Conservation (phyloP, 2,113 vertebrate genomes). For the Mesoclemmys tuberculata region DNA sequence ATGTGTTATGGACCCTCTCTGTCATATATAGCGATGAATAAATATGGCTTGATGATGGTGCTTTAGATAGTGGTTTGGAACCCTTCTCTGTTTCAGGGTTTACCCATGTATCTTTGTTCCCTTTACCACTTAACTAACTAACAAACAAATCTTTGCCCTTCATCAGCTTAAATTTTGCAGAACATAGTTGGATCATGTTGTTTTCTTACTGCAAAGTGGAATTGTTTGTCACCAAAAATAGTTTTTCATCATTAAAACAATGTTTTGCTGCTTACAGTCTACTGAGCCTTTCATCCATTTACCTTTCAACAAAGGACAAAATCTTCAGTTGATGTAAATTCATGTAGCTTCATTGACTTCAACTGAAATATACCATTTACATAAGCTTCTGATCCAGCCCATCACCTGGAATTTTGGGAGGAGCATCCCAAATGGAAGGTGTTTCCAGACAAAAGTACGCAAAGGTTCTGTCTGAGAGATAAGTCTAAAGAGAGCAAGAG, state of each 20-base stretch:
- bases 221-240: not conserved
- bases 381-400: not conserved
- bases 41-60: not conserved
- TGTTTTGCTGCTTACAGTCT: not conserved
- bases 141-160: not conserved
- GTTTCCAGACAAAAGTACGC: not conserved
- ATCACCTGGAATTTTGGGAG: not conserved
- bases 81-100: not conserved
- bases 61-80: not conserved
- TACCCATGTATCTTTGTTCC: not conserved
- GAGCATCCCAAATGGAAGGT: not conserved
- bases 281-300: not conserved
- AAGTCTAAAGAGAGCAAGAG: not conserved
- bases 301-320: accelerated
- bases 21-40: not conserved
- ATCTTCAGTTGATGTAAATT: not conserved
- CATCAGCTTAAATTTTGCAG: not conserved
- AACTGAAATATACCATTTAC: accelerated
- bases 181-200: accelerated
- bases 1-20: not conserved
- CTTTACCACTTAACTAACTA: not conserved
- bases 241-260: not conserved
- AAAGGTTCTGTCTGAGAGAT: accelerated
- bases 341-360: not conserved
- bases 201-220: accelerated